Evolutionary conservation across 2,888 invertebrate species (phyloP).

Genomic region (Xylocampa areola): DNA sequence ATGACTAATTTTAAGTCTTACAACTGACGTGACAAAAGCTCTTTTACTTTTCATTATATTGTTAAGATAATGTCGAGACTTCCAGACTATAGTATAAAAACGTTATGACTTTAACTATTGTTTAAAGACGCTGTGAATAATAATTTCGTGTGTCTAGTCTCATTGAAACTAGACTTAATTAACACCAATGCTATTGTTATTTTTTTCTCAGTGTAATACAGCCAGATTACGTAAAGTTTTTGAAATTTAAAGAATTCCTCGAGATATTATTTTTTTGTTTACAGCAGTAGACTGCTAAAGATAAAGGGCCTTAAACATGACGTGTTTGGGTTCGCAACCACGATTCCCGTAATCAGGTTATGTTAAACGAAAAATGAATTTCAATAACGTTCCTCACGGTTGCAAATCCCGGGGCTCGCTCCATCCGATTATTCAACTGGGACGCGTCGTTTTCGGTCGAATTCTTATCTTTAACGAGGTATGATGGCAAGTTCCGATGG

Average conservation of each 20-base stretch:
- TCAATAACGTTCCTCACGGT: conserved; percentile 55
- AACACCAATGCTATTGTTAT: conserved; percentile 10
- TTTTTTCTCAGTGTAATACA: conserved; percentile 18
- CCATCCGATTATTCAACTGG: conserved; percentile 56
- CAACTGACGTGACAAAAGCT: conserved; percentile 33
- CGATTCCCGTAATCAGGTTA: conserved; percentile 30
- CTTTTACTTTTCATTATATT: conserved; percentile 28
- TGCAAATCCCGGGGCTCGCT: conserved; percentile 59
- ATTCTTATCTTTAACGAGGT: conserved; percentile 80
- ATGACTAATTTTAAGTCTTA: conserved; percentile 28
- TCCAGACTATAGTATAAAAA: conserved; percentile 25
- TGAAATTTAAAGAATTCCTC: conserved; percentile 6
- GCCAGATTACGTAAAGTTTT: conserved; percentile 6
- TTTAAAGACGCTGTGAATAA: conserved; percentile 30
- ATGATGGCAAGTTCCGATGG: conserved; percentile 75
- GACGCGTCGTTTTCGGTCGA: conserved; percentile 69
- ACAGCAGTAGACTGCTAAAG: conserved; percentile 38
- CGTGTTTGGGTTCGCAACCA: conserved; percentile 39
- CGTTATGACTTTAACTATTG: conserved; percentile 28
- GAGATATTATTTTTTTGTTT: conserved; percentile 24
- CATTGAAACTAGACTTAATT: conserved; percentile 21
- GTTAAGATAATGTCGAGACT: conserved; percentile 26
- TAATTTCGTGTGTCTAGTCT: conserved; percentile 19
- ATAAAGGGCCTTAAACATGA: conserved; percentile 36
- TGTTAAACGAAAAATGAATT: conserved; percentile 54